These are phyloP conservation scores for Vanacampus margaritifer DNA, from an alignment of 2,113 vertebrate genomes.

Conservation along the genomic window DNA sequence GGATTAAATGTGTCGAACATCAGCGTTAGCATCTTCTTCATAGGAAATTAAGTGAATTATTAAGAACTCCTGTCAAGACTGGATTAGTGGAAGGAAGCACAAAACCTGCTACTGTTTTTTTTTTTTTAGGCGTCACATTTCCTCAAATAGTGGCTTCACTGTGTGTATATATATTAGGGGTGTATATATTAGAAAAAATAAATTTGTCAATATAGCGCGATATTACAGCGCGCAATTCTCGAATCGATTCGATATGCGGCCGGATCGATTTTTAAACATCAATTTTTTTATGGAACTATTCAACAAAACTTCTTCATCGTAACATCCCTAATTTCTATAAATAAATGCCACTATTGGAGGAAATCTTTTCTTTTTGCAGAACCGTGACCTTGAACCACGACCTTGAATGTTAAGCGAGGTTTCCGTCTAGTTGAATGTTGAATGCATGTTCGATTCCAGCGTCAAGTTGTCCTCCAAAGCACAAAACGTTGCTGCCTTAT, in stretches of 20 bases:
- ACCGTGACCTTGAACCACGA: too few species aligned
- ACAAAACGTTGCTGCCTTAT: slow-evolving; percentile 40
- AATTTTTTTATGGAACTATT: too few species aligned
- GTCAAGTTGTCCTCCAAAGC: slow-evolving; percentile 15
- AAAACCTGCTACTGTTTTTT: background rate
- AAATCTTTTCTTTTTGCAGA: background rate
- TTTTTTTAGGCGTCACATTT: background rate
- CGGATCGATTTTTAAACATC: too few species aligned
- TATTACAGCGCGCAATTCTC: too few species aligned
- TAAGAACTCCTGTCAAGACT: slow-evolving; percentile 41
- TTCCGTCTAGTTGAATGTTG: background rate
- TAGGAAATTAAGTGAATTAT: slow-evolving; percentile 40
- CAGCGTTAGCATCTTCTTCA: slow-evolving; percentile 38
- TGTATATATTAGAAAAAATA: too few species aligned
- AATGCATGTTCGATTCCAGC: background rate
- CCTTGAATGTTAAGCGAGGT: background rate
- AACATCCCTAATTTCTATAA: background rate
- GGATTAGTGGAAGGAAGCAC: slow-evolving; percentile 23
- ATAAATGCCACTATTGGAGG: background rate
- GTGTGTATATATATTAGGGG: too few species aligned
- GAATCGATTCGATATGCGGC: too few species aligned
- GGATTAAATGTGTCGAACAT: slow-evolving; percentile 51
- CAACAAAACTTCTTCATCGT: too few species aligned
- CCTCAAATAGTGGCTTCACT: background rate
- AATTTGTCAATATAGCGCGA: too few species aligned